phyloP scores from a whole-genome alignment of 1,140 invertebrate species.

The Octopus sinensis region DNA sequence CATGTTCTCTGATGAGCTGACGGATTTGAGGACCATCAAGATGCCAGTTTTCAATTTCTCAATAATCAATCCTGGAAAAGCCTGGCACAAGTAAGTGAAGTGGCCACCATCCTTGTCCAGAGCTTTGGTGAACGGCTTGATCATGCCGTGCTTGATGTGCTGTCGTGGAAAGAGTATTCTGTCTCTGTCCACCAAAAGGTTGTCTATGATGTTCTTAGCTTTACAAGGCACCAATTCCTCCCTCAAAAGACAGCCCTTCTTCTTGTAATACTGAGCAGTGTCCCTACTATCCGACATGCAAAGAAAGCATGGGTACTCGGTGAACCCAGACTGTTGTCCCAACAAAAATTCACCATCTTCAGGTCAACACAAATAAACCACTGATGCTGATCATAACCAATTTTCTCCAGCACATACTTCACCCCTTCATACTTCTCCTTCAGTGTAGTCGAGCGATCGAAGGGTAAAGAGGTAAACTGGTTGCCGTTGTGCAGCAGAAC shows the following conservation, averaged over 20 bases:
- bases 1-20: no score
- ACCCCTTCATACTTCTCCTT: constrained; percentile 7
- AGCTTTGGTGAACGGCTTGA: background rate
- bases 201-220: background rate
- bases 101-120: constrained; percentile 2
- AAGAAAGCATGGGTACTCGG: background rate
- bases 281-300: background rate
- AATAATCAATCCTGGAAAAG: constrained; percentile 7
- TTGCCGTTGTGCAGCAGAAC: background rate
- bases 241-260: background rate
- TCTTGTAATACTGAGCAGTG: background rate
- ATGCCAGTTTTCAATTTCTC: background rate
- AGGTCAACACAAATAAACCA: background rate
- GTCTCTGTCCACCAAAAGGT: background rate
- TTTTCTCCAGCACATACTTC: constrained; percentile 9
- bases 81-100: background rate
- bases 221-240: background rate
- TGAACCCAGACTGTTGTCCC: background rate
- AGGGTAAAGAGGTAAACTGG: background rate
- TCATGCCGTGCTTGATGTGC: background rate
- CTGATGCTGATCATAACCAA: background rate
- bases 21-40: no score
- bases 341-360: background rate
- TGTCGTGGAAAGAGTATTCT: background rate
- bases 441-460: background rate